Base-by-base conservation (phyloP, 1,140 invertebrate species). In the Epicauta chinensis region DNA sequence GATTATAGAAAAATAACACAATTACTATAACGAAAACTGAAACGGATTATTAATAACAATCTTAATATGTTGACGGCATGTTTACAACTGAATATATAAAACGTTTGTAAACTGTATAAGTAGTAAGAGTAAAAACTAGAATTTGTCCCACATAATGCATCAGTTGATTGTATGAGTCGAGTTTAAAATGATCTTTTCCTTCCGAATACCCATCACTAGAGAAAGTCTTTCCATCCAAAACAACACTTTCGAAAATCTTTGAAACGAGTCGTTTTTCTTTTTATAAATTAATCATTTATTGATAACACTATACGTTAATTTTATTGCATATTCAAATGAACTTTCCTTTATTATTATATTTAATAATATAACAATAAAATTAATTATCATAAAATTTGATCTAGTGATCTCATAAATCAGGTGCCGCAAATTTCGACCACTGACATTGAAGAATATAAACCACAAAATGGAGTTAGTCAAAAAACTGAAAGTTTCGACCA, bases 111-210 rank as follows among this genome's bases (percentile, higher is more conserved):
- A 47, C 34, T 36, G 30, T 47, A 47, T 47, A 47, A 47, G 45
- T 47, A 47, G 45, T 47, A 47, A 47, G 45, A 47, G 45, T 47
- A 47, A 47, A 47, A 47, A 38, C 38, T 29, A 37, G 38, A 37
- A 38, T 47, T 47, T 47, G 45, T 38, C 45, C 45, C 45, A 47
- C 45, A 47, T 47, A 47, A 47, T 34, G 45, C 45, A 47, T 47
- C 45, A 37, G 45, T 47, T 47, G 45, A 47, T 47, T 30, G 45
- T 47, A 47, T 47, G 45, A 47, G 23, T 23, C 23, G 36, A 37
- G 23, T 38, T 37, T 37, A 47, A 47, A 47, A 34, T 38, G 32
- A 38, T 37, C 38, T 46, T 46, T 46, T 46, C 43, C 43, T 47
- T 47, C 17, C 38, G 45, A 47, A 34, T 34, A 47, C 34, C 45